These are phyloP conservation scores for Peromyscus californicus DNA, from an alignment of 2,113 vertebrate genomes.

Conservation along the genomic window DNA sequence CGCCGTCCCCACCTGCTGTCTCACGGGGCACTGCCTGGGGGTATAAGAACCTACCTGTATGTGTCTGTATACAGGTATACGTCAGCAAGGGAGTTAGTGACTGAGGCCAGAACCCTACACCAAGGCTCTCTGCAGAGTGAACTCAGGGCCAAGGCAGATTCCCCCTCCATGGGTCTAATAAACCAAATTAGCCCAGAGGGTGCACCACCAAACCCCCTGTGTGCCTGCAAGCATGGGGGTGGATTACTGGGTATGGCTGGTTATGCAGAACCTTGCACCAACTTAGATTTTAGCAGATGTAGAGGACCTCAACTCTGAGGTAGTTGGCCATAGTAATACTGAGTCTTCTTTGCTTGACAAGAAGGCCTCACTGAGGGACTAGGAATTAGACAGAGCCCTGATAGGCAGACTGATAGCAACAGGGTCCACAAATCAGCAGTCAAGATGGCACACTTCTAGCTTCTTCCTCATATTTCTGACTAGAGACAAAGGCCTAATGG, in stretches of 20 bases:
- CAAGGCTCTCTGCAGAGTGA: background rate
- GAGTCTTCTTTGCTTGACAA: background rate
- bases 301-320: background rate
- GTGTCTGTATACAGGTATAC: too few relatives aligned
- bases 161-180: accelerated
- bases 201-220: background rate
- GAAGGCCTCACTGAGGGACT: background rate
- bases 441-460: background rate
- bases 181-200: background rate
- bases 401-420: background rate
- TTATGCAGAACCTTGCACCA: background rate
- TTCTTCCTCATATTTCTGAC: background rate
- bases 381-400: background rate
- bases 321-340: background rate
- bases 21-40: background rate
- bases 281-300: accelerated
- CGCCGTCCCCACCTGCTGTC: background rate
- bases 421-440: background rate
- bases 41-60: accelerated
- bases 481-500: background rate
- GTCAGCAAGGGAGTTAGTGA: background rate
- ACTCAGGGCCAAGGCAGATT: background rate
- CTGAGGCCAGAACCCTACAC: accelerated
- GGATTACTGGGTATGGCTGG: background rate
- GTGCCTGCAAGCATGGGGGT: background rate